Evolutionary conservation across 2,888 invertebrate species (phyloP), one percentile per base, ranked within the genome.

Genomic region (Baronia brevicornis): DNA sequence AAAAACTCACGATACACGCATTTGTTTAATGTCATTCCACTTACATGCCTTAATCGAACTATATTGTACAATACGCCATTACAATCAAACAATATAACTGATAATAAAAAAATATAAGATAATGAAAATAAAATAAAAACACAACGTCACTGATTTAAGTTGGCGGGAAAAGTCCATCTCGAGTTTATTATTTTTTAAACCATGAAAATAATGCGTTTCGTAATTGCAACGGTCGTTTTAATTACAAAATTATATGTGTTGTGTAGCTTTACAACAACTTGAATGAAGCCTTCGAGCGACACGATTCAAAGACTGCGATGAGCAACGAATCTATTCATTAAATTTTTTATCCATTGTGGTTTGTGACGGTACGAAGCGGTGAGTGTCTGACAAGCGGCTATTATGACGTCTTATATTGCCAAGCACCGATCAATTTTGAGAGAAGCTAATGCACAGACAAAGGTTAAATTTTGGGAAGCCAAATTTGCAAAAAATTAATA

Each of bases 281-380:
- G 43, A 47, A 11, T 12, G 29, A 18, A 30, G 39, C 48, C 62
- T 56, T 38, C 45, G 28, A 50, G 57, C 54, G 60, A 60, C 56
- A 59, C 42, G 49, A 49, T 48, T 47, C 44, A 44, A 44, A 41
- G 39, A 35, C 39, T 28, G 25, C 37, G 39, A 44, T 43, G 54
- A 59, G 46, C 52, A 50, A 53, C 54, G 51, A 50, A 57, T 55
- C 60, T 60, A 66, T 64, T 66, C 59, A 65, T 67, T 66, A 57
- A 28, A 31, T 63, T 46, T 62, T 52, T 53, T 39, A 37, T 33
- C 44, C 39, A 50, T 47, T 44, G 43, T 48, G 46, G 44, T 45
- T 59, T 53, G 52, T 61, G 27, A 33, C 21, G 24, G 32, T 26
- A 14, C 20, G 2, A 20, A 27, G 22, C 28, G 27, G 27, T 26